Conservation (phyloP, 2,113 vertebrate species). For the Platanista minor region DNA sequence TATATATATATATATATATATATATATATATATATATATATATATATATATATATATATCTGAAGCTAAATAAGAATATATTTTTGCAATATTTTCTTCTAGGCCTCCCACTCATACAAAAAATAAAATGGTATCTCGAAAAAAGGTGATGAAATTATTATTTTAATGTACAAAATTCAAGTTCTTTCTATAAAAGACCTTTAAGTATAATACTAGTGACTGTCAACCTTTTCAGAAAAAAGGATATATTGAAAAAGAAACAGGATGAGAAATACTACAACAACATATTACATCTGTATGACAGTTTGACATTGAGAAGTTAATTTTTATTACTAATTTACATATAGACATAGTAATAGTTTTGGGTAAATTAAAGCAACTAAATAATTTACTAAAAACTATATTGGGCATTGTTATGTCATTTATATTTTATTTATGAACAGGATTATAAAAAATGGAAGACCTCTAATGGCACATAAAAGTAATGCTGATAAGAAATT, state of each 20-base stretch:
- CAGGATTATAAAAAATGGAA: constrained; percentile 81
- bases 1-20: too few species aligned
- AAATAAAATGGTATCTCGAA: background rate
- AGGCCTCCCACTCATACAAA: background rate
- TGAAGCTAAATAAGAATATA: background rate
- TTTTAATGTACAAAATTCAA: background rate
- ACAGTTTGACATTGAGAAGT: background rate
- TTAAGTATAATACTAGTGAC: background rate
- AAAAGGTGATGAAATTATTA: background rate
- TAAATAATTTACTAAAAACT: constrained; percentile 69
- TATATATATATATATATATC: background rate
- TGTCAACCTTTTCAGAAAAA: background rate
- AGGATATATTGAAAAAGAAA: background rate
- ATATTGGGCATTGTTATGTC: constrained; percentile 68
- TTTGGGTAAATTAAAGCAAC: constrained; percentile 63
- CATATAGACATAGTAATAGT: constrained; percentile 15
- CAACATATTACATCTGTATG: background rate
- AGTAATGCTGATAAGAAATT: constrained; percentile 76
- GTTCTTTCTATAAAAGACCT: background rate
- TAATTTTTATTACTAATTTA: constrained; percentile 5
- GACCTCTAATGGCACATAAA: constrained; percentile 77
- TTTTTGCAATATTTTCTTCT: background rate
- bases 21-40: too few species aligned
- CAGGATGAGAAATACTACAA: background rate
- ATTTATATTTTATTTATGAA: constrained; percentile 80